Base-by-base conservation (phyloP, 2,797 vertebrate species). In the Alectoris magna region DNA sequence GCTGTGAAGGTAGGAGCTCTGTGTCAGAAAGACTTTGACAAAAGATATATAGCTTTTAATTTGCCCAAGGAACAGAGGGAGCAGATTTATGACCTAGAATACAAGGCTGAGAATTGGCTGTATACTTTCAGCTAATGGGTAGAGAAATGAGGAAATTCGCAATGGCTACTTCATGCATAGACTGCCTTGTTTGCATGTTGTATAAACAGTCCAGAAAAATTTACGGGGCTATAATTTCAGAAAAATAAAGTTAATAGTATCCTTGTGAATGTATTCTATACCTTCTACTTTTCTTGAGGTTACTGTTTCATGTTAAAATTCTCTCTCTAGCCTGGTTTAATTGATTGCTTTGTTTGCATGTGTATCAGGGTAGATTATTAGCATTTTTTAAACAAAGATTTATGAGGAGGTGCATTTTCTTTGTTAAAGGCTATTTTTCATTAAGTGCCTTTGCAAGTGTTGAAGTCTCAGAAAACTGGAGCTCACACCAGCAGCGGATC, bases 1-100 rank as follows among this genome's bases (percentile, higher is more conserved):
- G 96, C 96, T 95, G 69, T 72, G 82, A 91, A 88, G 90, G 85
- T 96, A 93, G 92, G 90, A 96, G 95, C 92, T 93, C 73, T 82
- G 73, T 95, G 94, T 97, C 97, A 96, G 94, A 96, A 95, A 96
- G 87, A 91, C 93, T 96, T 96, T 96, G 92, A 95, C 86, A 96
- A 90, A 94, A 96, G 97, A 97, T 96, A 96, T 94, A 96, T 97
- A 95, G 91, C 93, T 97, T 98, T 96, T 97, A 96, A 97, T 97
- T 98, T 97, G 96, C 94, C 95, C 91, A 92, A 88, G 75, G 92
- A 89, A 91, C 94, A 96, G 80, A 91, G 44, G 70, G 67, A 96
- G 86, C 84, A 91, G 95, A 97, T 97, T 97, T 97, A 97, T 83
- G 27, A 88, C 87, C 92, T 94, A 60, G 93, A 95, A 97, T 94